phyloP scores from a whole-genome alignment of 2,113 vertebrate genomes.

The Percopsis transmontana region DNA sequence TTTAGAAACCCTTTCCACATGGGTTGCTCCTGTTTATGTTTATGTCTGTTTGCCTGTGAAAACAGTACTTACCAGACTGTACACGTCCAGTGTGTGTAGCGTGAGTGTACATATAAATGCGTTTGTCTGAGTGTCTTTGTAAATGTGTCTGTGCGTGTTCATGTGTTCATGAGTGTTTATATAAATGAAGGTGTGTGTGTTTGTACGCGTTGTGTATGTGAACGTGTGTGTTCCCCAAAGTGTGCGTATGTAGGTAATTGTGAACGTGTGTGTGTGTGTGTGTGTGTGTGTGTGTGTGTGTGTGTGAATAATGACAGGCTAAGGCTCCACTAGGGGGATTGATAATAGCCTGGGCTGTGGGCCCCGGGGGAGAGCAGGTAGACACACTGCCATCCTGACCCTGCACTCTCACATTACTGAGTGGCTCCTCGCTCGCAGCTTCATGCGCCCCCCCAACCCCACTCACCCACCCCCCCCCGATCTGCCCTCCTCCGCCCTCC shows the following conservation, averaged over 20 bases:
- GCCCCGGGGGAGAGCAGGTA: conserved; percentile 93
- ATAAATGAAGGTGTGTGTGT: not conserved
- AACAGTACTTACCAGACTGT: conserved; percentile 3
- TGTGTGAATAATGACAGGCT: conserved; percentile 86
- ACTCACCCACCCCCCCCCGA: conserved; percentile 52
- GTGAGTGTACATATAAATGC: not conserved
- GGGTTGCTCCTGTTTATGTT: not conserved
- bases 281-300: conserved; percentile 38
- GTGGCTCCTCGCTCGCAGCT: conserved; percentile 78
- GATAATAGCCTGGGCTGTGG: conserved; percentile 87
- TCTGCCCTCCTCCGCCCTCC: conserved; percentile 76
- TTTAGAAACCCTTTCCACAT: not conserved
- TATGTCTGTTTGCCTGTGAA: conserved; percentile 13
- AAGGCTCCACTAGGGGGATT: conserved; percentile 88
- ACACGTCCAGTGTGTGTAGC: conserved; percentile 16
- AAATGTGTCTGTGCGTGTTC: not conserved
- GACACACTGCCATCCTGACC: conserved; percentile 93
- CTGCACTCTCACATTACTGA: conserved; percentile 95
- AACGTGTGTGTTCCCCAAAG: not conserved
- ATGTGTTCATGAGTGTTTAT: not conserved
- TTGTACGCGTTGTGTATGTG: not conserved
- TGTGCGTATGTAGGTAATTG: not conserved
- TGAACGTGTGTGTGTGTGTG: conserved; percentile 21
- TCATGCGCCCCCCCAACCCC: conserved; percentile 83
- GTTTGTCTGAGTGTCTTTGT: not conserved